A percentile compares a stretch with the other conserved stretches of the same genome.
Evolutionary conservation across 2,797 vertebrate species (phyloP).

Genomic region (Gadopsis marmoratus): DNA sequence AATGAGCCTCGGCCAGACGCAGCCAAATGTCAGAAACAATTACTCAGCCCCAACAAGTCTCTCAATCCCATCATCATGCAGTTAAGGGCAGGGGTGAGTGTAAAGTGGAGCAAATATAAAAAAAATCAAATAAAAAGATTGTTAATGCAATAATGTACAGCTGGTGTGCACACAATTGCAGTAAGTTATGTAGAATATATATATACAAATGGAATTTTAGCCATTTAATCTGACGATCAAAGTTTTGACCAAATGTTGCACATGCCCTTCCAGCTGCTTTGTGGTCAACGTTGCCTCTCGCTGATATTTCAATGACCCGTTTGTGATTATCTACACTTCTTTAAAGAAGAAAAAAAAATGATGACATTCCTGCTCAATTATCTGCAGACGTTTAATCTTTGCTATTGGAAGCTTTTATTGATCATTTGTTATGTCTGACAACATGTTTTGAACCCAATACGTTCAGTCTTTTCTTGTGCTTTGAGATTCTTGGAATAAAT

Average conservation of each 20-base stretch:
- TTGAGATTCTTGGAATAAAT: neutral
- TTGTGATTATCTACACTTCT: neutral
- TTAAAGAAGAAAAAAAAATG: neutral
- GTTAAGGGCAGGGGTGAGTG: neutral
- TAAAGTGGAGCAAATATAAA: neutral
- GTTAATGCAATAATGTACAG: neutral
- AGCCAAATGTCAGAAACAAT: slow-evolving; percentile 16
- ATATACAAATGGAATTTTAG: neutral
- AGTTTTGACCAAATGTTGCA: neutral
- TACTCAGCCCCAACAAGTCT: neutral
- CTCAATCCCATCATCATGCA: neutral
- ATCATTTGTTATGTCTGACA: neutral
- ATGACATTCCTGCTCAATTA: neutral
- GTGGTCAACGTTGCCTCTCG: neutral
- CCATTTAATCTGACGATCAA: neutral
- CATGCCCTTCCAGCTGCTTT: neutral
- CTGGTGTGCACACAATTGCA: neutral
- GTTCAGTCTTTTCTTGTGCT: neutral
- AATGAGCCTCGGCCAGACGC: neutral
- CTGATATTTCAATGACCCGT: neutral
- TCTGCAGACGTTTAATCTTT: slow-evolving; percentile 27
- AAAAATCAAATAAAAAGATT: too few species aligned
- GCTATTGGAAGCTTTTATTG: slow-evolving; percentile 6
- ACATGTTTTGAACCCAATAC: neutral
- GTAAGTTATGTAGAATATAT: neutral